Conservation (phyloP, 1,140 invertebrate species). For the Caenorhabditis remanei region DNA sequence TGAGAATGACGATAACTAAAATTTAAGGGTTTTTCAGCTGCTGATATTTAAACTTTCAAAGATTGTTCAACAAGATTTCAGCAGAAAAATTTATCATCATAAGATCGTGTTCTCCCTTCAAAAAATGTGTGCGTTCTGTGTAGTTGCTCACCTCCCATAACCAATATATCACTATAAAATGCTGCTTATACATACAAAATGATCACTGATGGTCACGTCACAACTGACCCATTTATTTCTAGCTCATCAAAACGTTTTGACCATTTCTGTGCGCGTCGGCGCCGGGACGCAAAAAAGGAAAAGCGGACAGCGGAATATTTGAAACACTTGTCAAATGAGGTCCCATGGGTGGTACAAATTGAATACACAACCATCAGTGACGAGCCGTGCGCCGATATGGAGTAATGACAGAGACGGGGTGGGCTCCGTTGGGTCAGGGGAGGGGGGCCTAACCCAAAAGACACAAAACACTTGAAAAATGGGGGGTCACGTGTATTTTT, state of each 20-base stretch:
- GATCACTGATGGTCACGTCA: background rate
- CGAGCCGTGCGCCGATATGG: background rate
- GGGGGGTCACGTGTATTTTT: conserved; percentile 2
- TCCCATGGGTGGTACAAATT: conserved; percentile 49
- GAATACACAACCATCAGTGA: conserved; percentile 36
- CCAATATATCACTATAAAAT: background rate
- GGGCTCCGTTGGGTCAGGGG: background rate
- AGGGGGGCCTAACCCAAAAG: background rate
- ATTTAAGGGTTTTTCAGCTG: too few relatives aligned
- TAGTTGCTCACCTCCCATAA: background rate
- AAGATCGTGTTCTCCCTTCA: background rate
- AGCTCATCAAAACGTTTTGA: background rate
- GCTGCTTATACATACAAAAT: too few relatives aligned
- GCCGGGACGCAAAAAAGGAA: conserved; percentile 18
- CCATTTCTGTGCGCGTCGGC: background rate
- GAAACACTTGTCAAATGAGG: conserved; percentile 46
- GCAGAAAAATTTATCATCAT: background rate
- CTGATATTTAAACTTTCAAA: too few relatives aligned
- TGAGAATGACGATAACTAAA: background rate
- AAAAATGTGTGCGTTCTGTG: background rate
- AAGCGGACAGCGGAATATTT: conserved; percentile 29
- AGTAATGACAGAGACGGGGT: conserved; percentile 14
- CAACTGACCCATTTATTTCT: background rate
- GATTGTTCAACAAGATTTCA: too few relatives aligned
- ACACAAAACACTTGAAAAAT: conserved; percentile 30